Conservation (phyloP, 1,140 invertebrate genomes). For the Mycetomoellerius zeteki region DNA sequence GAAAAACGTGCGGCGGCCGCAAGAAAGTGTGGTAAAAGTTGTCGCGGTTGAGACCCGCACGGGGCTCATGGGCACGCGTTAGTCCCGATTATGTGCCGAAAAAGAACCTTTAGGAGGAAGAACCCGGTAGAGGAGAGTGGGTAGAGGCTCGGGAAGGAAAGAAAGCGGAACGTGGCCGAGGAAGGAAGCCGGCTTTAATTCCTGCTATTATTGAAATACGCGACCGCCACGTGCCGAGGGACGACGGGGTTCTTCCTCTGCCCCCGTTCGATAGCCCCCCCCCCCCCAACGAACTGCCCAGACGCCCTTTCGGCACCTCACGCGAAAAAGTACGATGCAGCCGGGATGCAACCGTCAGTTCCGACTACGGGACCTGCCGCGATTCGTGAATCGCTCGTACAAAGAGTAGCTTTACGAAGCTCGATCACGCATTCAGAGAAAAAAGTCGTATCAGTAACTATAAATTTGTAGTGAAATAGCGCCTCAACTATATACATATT, state of each 20-base stretch:
- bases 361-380: constrained; percentile 32
- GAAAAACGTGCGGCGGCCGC: constrained; percentile 42
- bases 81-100: constrained; percentile 73
- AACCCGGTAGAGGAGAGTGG: constrained; percentile 29
- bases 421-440: no score
- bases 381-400: background rate
- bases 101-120: constrained; percentile 64
- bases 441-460: no score
- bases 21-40: constrained; percentile 78
- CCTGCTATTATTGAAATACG: constrained; percentile 81
- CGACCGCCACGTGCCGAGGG: constrained; percentile 76
- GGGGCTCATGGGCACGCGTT: constrained; percentile 72
- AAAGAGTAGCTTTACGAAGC: background rate
- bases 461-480: no score
- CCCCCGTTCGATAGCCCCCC: constrained; percentile 59
- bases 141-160: constrained; percentile 68
- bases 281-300: constrained; percentile 29
- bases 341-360: constrained; percentile 33
- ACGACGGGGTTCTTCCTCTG: constrained; percentile 55
- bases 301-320: constrained; percentile 58
- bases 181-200: constrained; percentile 78
- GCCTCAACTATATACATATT: no score
- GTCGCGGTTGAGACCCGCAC: constrained; percentile 73
- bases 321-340: constrained; percentile 68
- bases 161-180: constrained; percentile 70